Conservation (phyloP, 2,888 invertebrate genomes). For the Dorcus parallelipipedus region DNA sequence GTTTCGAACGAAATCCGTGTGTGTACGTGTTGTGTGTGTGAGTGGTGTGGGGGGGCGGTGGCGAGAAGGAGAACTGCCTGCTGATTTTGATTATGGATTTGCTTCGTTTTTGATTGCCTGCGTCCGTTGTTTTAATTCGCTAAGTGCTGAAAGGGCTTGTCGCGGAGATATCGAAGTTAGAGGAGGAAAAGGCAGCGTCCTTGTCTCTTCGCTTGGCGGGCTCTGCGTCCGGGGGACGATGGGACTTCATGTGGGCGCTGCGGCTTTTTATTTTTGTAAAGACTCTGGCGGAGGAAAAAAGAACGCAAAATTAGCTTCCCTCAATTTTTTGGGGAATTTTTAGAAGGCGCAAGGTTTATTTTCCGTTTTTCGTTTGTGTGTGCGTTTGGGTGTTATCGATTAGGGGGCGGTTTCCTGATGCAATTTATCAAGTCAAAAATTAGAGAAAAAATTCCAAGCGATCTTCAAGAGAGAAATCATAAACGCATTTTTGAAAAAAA, state of each 20-base stretch:
- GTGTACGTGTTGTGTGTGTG: neutral
- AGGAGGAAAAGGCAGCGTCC: conserved; percentile 29
- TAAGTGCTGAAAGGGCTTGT: conserved; percentile 47
- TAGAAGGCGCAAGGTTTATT: too few species aligned
- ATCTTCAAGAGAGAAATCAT: too few species aligned
- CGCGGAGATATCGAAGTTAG: conserved; percentile 38
- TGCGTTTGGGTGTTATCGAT: too few species aligned
- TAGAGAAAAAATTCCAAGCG: too few species aligned
- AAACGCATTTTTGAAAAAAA: too few species aligned
- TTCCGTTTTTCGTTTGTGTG: too few species aligned
- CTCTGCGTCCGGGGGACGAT: conserved; percentile 86
- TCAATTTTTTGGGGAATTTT: too few species aligned
- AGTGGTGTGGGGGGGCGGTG: neutral
- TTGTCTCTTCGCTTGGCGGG: conserved; percentile 45
- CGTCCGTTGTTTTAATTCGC: conserved; percentile 26
- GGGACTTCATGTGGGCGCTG: conserved; percentile 99
- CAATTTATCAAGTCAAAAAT: too few species aligned
- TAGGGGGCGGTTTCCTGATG: too few species aligned
- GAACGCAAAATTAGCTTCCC: too few species aligned
- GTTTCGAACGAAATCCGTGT: neutral
- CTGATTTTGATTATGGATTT: conserved; percentile 12
- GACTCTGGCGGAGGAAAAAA: conserved; percentile 65
- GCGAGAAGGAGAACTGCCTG: neutral
- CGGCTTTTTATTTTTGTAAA: conserved; percentile 98
- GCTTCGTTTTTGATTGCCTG: conserved; percentile 43